Conservation (phyloP, 2,113 vertebrate genomes). For the Lampris megalopsis region DNA sequence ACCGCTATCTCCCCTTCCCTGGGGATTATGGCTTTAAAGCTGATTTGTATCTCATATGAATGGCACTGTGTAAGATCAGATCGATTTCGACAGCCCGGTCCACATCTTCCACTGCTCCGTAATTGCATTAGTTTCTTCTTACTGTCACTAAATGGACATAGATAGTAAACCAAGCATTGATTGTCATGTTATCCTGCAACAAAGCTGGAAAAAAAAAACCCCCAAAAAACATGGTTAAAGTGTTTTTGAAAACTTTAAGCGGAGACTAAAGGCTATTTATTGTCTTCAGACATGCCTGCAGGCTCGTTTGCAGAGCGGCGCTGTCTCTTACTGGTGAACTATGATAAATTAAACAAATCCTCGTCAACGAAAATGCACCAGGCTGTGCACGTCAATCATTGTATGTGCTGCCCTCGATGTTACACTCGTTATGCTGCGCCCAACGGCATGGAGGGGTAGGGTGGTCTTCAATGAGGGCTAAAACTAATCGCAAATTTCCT, state of each 20-base stretch:
- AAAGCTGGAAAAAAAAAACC: slow-evolving; percentile 50
- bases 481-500: slow-evolving; percentile 43
- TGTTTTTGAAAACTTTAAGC: slow-evolving; percentile 72
- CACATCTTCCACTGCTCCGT: slow-evolving; percentile 31
- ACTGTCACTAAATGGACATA: slow-evolving; percentile 31
- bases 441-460: too few species aligned
- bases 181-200: slow-evolving; percentile 71
- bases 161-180: slow-evolving; percentile 56
- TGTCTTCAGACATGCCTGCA: slow-evolving; percentile 38
- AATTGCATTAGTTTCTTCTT: slow-evolving; percentile 25
- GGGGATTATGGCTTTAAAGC: slow-evolving; percentile 53
- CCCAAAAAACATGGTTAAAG: slow-evolving; percentile 80
- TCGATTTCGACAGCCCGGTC: slow-evolving; percentile 52
- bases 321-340: slow-evolving; percentile 50
- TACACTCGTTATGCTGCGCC: too few species aligned
- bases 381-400: not conserved
- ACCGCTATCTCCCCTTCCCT: slow-evolving; percentile 34
- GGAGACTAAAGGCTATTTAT: slow-evolving; percentile 59
- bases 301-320: slow-evolving; percentile 35
- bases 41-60: slow-evolving; percentile 7
- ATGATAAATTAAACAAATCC: slow-evolving; percentile 70
- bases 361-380: slow-evolving; percentile 50
- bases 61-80: slow-evolving; percentile 53
- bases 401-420: too few species aligned
- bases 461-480: slow-evolving; percentile 27